A percentile compares a stretch with the other conserved stretches of the same genome.
Evolutionary conservation across 2,113 vertebrate genomes (phyloP).

Genomic region (Apodemus speciosus): DNA sequence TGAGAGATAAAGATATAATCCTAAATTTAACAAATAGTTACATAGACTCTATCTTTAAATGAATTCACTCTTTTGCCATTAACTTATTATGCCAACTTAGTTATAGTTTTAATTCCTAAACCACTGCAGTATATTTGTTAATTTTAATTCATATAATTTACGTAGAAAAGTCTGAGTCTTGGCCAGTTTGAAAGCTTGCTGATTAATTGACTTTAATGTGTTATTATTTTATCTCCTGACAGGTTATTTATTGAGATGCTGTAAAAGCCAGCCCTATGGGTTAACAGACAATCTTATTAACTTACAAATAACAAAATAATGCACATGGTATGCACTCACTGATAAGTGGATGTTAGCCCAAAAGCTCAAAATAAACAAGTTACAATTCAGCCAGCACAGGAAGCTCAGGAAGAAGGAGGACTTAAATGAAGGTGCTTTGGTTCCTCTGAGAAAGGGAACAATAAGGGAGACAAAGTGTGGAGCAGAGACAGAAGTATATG

Average conservation of each 20-base stretch:
- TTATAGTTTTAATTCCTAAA: not conserved
- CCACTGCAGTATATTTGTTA: not conserved
- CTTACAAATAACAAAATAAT: not conserved
- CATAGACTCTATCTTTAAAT: not conserved
- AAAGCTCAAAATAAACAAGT: no score
- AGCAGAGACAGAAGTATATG: no score
- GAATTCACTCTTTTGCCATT: not conserved
- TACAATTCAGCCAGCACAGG: no score
- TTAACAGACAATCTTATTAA: not conserved
- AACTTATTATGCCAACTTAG: not conserved
- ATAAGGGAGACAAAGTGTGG: no score
- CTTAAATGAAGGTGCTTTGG: no score
- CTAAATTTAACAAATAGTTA: not conserved
- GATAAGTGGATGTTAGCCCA: no score
- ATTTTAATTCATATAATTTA: not conserved
- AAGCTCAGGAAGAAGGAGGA: no score
- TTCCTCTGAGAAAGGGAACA: no score
- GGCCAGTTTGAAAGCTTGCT: not conserved
- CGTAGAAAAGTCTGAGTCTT: no score
- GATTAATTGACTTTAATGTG: not conserved
- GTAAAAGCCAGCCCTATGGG: not conserved
- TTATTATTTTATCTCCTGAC: not conserved
- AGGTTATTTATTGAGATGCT: not conserved
- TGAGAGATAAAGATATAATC: not conserved
- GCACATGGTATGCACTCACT: no score